These are phyloP conservation scores for Phycodurus eques DNA, from an alignment of 2,113 vertebrate genomes.

Conservation along the genomic window DNA sequence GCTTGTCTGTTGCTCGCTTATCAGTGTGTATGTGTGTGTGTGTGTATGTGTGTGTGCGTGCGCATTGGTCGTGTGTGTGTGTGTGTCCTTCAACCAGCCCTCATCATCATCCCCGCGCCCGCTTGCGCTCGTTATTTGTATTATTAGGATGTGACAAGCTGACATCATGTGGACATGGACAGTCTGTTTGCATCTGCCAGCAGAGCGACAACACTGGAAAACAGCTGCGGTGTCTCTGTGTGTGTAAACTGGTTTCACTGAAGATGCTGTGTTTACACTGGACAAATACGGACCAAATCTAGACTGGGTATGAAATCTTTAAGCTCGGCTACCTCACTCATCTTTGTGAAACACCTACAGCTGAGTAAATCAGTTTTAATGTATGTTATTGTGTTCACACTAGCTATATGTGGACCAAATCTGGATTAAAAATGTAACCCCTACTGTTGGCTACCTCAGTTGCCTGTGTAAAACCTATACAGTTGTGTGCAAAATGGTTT, in stretches of 20 bases:
- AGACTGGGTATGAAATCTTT: too few relatives aligned
- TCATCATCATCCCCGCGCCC: conserved; percentile 38
- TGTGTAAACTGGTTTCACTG: background rate
- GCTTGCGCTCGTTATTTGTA: background rate
- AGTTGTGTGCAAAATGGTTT: too few relatives aligned
- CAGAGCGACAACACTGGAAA: background rate
- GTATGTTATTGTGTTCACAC: too few relatives aligned
- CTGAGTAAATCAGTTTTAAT: too few relatives aligned
- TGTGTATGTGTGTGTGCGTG: background rate
- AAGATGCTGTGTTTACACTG: background rate
- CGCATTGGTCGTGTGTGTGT: background rate
- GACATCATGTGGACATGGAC: background rate
- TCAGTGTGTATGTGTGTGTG: conserved; percentile 9
- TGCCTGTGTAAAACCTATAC: too few relatives aligned
- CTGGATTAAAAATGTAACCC: background rate
- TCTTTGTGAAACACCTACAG: too few relatives aligned
- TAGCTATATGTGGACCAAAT: background rate
- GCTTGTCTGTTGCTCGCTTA: conserved; percentile 39
- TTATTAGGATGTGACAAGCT: background rate
- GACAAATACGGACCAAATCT: background rate
- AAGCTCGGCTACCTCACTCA: too few relatives aligned
- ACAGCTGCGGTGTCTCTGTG: background rate
- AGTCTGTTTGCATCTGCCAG: background rate
- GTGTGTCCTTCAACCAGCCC: conserved; percentile 47
- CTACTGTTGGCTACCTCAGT: too few relatives aligned